Evolutionary conservation across 2,113 vertebrate species (phyloP).

Genomic region (Cavia porcellus): DNA sequence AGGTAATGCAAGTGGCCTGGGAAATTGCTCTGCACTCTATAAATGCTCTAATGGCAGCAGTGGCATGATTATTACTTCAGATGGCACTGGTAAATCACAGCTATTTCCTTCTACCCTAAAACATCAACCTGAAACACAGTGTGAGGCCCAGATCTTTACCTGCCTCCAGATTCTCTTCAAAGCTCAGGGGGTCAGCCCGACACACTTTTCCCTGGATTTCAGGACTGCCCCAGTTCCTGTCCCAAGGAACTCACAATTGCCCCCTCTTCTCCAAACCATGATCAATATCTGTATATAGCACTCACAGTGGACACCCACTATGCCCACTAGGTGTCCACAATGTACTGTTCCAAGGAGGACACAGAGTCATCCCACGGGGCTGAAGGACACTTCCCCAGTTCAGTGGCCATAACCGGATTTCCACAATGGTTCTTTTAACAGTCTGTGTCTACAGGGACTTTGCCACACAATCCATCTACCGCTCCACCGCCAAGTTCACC

Average conservation of each 20-base stretch:
- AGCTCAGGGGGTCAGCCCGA: not conserved
- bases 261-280: not conserved
- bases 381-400: not conserved
- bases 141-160: not conserved
- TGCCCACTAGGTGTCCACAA: accelerated
- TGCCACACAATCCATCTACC: not conserved
- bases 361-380: not conserved
- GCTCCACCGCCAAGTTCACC: not conserved
- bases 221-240: not conserved
- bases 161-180: not conserved
- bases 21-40: not conserved
- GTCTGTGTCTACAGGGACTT: not conserved
- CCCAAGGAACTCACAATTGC: not conserved
- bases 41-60: not conserved
- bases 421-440: accelerated
- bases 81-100: not conserved
- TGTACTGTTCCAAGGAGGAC: not conserved
- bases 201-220: not conserved
- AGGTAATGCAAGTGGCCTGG: not conserved
- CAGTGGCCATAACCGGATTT: not conserved
- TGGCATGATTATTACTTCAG: not conserved
- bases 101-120: not conserved
- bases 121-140: not conserved
- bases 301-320: not conserved
- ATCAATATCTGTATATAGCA: not conserved